These are phyloP conservation scores for Dinoponera quadriceps DNA, from an alignment of 1,140 invertebrate genomes.

Conservation along the genomic window DNA sequence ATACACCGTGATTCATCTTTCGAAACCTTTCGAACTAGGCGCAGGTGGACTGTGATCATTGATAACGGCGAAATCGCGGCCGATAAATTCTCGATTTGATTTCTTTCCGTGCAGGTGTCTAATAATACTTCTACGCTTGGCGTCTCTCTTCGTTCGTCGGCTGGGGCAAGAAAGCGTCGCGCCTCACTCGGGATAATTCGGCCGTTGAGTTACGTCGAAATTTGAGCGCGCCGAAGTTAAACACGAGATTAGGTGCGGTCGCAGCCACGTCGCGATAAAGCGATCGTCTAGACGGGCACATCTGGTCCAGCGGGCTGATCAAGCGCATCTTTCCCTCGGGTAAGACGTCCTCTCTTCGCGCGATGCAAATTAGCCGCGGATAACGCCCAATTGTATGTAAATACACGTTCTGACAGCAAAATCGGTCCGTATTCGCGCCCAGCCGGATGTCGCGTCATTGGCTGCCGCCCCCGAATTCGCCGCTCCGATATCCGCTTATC, in stretches of 20 bases:
- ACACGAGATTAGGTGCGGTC: neutral
- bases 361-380: constrained; percentile 70
- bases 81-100: too few relatives aligned
- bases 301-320: neutral
- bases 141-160: too few relatives aligned
- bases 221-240: too few relatives aligned
- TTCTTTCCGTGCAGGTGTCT: too few relatives aligned
- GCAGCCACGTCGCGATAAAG: constrained; percentile 8
- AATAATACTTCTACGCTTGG: too few relatives aligned
- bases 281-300: neutral
- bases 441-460: constrained; percentile 58
- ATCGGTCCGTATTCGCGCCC: constrained; percentile 28
- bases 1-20: too few relatives aligned
- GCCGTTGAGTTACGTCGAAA: too few relatives aligned
- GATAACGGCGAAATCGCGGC: too few relatives aligned
- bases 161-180: too few relatives aligned
- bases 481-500: constrained; percentile 62
- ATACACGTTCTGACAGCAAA: constrained; percentile 64
- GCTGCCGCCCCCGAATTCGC: constrained; percentile 11
- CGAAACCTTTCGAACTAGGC: too few relatives aligned
- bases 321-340: constrained; percentile 24
- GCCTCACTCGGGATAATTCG: too few relatives aligned
- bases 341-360: constrained; percentile 16
- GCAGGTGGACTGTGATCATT: too few relatives aligned
- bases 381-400: constrained; percentile 73